Evolutionary conservation across 2,888 invertebrate genomes (phyloP).

Genomic region (Oeneis ivallda): DNA sequence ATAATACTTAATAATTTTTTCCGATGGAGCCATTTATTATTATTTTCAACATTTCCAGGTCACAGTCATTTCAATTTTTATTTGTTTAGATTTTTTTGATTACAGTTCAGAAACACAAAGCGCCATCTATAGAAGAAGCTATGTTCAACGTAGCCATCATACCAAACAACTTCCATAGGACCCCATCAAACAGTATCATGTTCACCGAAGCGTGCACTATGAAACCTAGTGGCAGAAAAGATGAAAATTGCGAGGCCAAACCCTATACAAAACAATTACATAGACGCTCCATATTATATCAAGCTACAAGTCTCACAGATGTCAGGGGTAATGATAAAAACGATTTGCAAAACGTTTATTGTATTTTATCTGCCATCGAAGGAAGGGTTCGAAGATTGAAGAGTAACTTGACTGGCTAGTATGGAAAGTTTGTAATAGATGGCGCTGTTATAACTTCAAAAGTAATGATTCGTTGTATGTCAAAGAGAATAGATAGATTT

Average conservation of each 20-base stretch:
- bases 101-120: constrained; percentile 53
- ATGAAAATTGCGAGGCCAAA: constrained; percentile 54
- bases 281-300: constrained; percentile 42
- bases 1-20: too few species aligned
- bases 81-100: constrained; percentile 23
- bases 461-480: background rate
- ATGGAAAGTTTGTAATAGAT: constrained; percentile 41
- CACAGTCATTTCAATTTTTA: too few species aligned
- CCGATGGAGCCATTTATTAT: too few species aligned
- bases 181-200: constrained; percentile 3
- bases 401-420: constrained; percentile 45
- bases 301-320: constrained; percentile 52
- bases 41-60: too few species aligned
- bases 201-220: constrained; percentile 55
- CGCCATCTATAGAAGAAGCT: constrained; percentile 44
- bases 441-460: constrained; percentile 35
- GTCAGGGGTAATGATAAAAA: constrained; percentile 56
- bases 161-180: background rate
- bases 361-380: constrained; percentile 63
- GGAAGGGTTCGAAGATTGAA: constrained; percentile 65
- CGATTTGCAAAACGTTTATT: constrained; percentile 60
- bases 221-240: constrained; percentile 59
- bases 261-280: constrained; percentile 23
- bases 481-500: too few species aligned
- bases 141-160: constrained; percentile 13